Conservation (phyloP, 2,113 vertebrate genomes). For the Stegostoma tigrinum region DNA sequence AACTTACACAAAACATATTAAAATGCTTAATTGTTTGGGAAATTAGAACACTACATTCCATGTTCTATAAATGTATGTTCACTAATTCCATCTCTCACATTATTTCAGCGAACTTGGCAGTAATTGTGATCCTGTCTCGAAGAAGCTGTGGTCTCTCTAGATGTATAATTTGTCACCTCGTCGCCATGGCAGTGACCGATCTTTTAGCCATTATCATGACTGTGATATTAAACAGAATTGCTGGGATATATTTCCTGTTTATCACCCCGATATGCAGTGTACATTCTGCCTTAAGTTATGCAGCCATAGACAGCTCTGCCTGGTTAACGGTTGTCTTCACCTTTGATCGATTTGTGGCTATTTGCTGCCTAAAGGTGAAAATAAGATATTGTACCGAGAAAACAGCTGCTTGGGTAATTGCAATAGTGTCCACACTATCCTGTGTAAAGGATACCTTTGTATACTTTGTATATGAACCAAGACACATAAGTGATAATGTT, state of each 20-base stretch:
- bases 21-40: too few species aligned
- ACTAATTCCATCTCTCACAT: too few species aligned
- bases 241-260: neutral
- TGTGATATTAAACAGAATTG: neutral
- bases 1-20: too few species aligned
- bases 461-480: neutral
- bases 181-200: neutral
- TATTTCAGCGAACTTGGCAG: too few species aligned
- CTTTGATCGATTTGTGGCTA: neutral
- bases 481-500: neutral
- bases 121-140: neutral
- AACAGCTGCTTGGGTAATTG: neutral
- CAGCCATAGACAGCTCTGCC: neutral
- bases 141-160: neutral
- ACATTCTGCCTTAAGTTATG: neutral
- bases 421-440: neutral
- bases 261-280: neutral
- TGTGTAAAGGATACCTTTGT: neutral
- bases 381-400: too few species aligned
- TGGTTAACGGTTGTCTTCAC: neutral
- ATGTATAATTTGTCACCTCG: neutral
- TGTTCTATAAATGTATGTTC: too few species aligned
- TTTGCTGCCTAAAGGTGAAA: neutral
- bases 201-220: neutral
- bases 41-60: too few species aligned